phyloP scores from a whole-genome alignment of 1,140 invertebrate species.

The Pristionchus pacificus region DNA sequence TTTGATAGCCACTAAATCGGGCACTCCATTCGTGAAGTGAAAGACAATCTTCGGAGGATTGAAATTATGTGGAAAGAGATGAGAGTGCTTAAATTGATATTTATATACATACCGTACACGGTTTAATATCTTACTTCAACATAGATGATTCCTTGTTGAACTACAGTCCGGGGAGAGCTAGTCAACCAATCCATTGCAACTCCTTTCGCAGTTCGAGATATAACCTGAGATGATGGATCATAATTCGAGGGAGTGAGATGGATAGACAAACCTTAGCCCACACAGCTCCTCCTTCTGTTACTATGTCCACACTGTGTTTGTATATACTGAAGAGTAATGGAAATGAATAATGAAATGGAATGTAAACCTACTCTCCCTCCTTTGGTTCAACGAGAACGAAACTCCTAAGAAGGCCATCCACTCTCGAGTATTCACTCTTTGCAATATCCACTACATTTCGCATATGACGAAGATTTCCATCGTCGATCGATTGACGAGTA shows the following conservation, averaged over 20 bases:
- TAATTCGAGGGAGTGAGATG: not conserved
- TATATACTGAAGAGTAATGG: not conserved
- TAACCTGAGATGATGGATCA: not conserved
- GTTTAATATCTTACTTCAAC: not conserved
- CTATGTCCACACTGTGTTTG: not conserved
- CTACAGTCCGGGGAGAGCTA: not conserved
- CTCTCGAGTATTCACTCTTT: not conserved
- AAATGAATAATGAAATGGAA: no score
- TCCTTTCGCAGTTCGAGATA: not conserved
- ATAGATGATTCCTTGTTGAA: not conserved
- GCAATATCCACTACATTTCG: not conserved
- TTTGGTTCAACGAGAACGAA: not conserved
- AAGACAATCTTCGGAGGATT: constrained; percentile 10
- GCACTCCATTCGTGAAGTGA: constrained; percentile 14
- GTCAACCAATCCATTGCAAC: not conserved
- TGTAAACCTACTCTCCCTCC: not conserved
- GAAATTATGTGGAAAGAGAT: not conserved
- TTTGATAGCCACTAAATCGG: constrained; percentile 20
- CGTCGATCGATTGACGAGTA: not conserved
- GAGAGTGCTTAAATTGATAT: not conserved
- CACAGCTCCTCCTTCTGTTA: not conserved
- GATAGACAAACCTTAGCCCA: not conserved
- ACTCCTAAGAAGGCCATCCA: not conserved
- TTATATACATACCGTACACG: not conserved
- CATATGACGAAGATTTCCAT: not conserved